Evolutionary conservation across 2,888 invertebrate genomes (phyloP).

Genomic region (Melanchra persicariae): DNA sequence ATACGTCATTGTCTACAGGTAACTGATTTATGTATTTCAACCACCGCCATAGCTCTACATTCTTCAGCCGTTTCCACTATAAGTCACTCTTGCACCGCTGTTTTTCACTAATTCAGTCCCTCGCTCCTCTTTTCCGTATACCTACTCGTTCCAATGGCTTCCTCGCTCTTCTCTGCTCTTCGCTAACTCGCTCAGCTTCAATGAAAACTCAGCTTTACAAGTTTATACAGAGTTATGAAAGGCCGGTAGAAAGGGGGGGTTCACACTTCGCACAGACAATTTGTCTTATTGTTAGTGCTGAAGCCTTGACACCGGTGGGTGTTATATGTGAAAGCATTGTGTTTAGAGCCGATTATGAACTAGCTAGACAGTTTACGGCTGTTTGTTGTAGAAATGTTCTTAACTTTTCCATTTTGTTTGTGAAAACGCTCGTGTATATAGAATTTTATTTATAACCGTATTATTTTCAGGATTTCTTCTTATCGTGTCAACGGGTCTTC

Average conservation of each 20-base stretch:
- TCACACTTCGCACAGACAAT: slow-evolving; percentile 31
- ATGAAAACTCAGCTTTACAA: not conserved
- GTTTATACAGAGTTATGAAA: slow-evolving; percentile 32
- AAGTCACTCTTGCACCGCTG: not conserved
- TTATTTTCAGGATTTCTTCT: too few species aligned
- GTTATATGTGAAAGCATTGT: slow-evolving; percentile 43
- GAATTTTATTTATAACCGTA: not conserved
- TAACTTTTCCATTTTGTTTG: slow-evolving; percentile 24
- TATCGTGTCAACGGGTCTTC: too few species aligned
- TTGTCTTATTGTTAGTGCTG: slow-evolving; percentile 46
- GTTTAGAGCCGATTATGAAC: slow-evolving; percentile 30
- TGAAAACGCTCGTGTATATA: not conserved
- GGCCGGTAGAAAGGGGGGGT: slow-evolving; percentile 18
- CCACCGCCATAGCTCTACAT: not conserved
- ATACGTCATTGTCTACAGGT: not conserved
- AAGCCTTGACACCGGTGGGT: slow-evolving; percentile 34
- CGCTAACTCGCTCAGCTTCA: not conserved
- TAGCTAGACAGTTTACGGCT: slow-evolving; percentile 24
- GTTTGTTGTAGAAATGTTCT: slow-evolving; percentile 30
- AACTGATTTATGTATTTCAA: slow-evolving; percentile 2
- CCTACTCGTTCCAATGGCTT: too few species aligned
- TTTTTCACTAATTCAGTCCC: not conserved
- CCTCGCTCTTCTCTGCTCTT: not conserved
- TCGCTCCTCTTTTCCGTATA: too few species aligned
- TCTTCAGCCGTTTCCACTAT: too few species aligned